Evolutionary conservation across 2,888 invertebrate genomes (phyloP), one percentile per base, ranked within the genome.

Genomic region (Odontocerum albicorne): DNA sequence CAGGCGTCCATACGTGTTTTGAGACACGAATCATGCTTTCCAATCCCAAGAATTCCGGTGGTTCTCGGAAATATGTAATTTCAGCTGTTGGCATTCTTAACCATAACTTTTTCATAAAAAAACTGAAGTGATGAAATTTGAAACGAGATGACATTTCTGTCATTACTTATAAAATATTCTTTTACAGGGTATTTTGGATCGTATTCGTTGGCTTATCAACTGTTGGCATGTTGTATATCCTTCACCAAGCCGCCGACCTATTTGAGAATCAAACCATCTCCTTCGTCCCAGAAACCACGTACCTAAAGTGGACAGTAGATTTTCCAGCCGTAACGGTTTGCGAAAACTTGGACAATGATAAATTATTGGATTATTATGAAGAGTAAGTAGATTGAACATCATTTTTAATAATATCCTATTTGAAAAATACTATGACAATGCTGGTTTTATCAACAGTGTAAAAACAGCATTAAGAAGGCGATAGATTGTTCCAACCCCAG

Each of bases 301-400:
- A 82, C 64, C 63, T 84, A 58, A 72, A 80, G 56, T 85, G 83
- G 81, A 76, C 82, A 60, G 84, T 83, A 1, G 78, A 80, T 1
- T 85, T 83, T 66, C 84, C 84, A 2, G 80, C 84, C 0, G 70
- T 85, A 2, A 81, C 82, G 0, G 66, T 85, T 10, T 85, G 85
- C 62, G 82, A 84, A 62, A 69, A 71, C 2, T 57, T 62, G 1
- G 71, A 72, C n/a, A 63, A 65, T 1, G 68, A 70, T 2, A 67
- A 69, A 22, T 61, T 73, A 10, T 69, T 65, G 57, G 63, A 66
- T 16, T 70, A 68, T 49, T 65, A 72, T 4, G 63, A 59, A 13
- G 65, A 65, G 74, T 73, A 27, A 50, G 49, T 47, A 20, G 7
- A n/a, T 12, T 7, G 4, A 10, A 3, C n/a, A 16, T 39, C 17